Evolutionary conservation across 2,113 vertebrate species (phyloP).

Genomic region (Elephantulus edwardii): DNA sequence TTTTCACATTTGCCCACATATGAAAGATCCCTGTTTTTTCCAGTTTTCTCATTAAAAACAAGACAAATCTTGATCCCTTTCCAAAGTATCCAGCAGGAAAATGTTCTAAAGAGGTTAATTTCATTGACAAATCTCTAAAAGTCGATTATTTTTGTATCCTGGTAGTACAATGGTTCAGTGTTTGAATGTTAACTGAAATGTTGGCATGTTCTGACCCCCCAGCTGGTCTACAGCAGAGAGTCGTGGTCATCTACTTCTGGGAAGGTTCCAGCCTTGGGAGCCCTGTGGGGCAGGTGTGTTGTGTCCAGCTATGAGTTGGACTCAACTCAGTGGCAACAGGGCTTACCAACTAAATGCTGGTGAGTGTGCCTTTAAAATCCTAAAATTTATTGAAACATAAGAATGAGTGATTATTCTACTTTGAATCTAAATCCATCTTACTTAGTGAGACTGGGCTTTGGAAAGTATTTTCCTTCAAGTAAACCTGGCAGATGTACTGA

Average conservation of each 20-base stretch:
- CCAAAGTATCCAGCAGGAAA: neutral
- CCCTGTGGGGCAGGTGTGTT: neutral
- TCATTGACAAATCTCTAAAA: constrained; percentile 30
- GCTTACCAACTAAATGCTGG: neutral
- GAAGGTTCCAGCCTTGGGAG: neutral
- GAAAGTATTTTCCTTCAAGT: constrained; percentile 37
- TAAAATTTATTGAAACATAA: constrained; percentile 41
- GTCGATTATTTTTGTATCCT: neutral
- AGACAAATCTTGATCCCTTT: constrained; percentile 20
- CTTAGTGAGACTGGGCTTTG: neutral
- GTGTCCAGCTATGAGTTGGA: neutral
- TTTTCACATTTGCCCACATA: neutral
- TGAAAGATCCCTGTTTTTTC: neutral
- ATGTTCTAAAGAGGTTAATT: constrained; percentile 27
- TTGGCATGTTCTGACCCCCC: neutral
- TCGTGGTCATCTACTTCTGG: neutral
- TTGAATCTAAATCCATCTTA: constrained; percentile 44
- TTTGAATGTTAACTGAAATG: neutral
- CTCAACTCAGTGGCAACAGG: neutral
- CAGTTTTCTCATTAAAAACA: constrained; percentile 28
- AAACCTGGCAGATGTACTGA: constrained; percentile 1
- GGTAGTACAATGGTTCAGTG: neutral
- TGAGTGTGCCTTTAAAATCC: neutral
- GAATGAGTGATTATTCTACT: constrained; percentile 25
- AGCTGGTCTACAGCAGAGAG: neutral